Base-by-base conservation (phyloP, 1,140 invertebrate genomes). In the Solenopsis fugax region DNA sequence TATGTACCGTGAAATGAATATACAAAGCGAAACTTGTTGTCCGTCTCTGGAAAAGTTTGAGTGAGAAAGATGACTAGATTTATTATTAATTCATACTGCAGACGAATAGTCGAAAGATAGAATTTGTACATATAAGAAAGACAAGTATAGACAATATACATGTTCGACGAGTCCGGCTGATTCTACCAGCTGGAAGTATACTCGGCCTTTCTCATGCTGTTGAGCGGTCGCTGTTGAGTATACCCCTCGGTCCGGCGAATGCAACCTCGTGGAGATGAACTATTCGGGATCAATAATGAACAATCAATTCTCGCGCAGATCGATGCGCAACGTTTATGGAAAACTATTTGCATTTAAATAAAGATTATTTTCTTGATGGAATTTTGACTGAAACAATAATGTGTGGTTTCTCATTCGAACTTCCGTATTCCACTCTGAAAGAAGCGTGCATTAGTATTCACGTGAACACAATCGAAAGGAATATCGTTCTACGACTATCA, bases 151-250 rank as follows among this genome's bases (percentile, higher is more conserved):
- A 89, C 37, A 65, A 75, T 88, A 69, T 85, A 90, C 56, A 64
- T 91, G 67, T 84, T 84, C 78, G 90, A 89, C 78, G 93, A 93
- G 86, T 77, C 90, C 90, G 94, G 91, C 93, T 94, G 94, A 95
- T 94, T 95, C 93, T 93, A 93, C 94, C 94, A 95, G 93, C 91
- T 94, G 93, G 94, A 95, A 95, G 94, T 95, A 95, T 95, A 95
- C 94, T 95, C 94, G 92, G 94, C 94, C 94, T 91, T 95, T 95
- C 94, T 95, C 94, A 95, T 95, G 95, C 94, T 95, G 94, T 95
- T 95, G 94, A 95, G 94, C 92, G 94, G 94, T 95, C 90, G 93
- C 92, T 94, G 93, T 90, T 95, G 94, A 95, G 94, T 95, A 95
- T 95, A 95, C 94, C 95, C 92, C 94, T 90, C 92, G 92, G 88